Percentiles rank a stretch among this genome's conserved stretches.
phyloP scores from a whole-genome alignment of 1,140 invertebrate genomes.

The Coptotermes formosanus region DNA sequence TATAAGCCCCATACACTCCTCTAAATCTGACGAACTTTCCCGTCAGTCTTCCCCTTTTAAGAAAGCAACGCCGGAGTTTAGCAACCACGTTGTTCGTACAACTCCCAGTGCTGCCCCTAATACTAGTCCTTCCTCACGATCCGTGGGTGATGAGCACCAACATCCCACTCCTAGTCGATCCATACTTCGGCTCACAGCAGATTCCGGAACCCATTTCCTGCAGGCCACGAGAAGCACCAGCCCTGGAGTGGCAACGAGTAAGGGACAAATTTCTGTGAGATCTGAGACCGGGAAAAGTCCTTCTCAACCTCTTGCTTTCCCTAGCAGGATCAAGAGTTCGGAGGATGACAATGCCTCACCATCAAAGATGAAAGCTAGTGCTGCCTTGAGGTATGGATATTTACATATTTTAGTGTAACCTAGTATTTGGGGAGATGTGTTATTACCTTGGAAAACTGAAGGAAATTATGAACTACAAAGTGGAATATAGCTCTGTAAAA shows the following conservation, averaged over 20 bases:
- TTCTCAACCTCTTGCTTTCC: not conserved
- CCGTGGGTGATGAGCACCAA: not conserved
- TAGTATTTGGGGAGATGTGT: too few species aligned
- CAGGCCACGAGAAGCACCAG: constrained; percentile 42
- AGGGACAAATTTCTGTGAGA: not conserved
- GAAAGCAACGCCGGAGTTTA: not conserved
- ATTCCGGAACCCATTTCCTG: constrained; percentile 38
- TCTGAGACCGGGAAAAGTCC: not conserved
- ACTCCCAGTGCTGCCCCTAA: not conserved
- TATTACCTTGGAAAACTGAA: too few species aligned
- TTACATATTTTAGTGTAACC: too few species aligned
- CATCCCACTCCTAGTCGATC: constrained; percentile 37
- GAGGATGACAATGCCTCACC: not conserved
- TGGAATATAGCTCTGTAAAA: too few species aligned
- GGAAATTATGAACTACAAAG: too few species aligned
- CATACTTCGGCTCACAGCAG: constrained; percentile 38
- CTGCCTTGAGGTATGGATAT: not conserved
- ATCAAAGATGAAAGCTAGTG: not conserved
- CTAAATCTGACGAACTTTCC: constrained; percentile 36
- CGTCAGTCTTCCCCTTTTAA: constrained; percentile 35
- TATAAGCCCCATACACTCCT: constrained; percentile 30
- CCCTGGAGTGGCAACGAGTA: not conserved
- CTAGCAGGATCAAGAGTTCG: not conserved
- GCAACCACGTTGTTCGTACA: too few species aligned
- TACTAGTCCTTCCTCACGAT: not conserved